These are phyloP conservation scores for Augiades crinisus DNA, from an alignment of 2,888 invertebrate species.

Conservation along the genomic window DNA sequence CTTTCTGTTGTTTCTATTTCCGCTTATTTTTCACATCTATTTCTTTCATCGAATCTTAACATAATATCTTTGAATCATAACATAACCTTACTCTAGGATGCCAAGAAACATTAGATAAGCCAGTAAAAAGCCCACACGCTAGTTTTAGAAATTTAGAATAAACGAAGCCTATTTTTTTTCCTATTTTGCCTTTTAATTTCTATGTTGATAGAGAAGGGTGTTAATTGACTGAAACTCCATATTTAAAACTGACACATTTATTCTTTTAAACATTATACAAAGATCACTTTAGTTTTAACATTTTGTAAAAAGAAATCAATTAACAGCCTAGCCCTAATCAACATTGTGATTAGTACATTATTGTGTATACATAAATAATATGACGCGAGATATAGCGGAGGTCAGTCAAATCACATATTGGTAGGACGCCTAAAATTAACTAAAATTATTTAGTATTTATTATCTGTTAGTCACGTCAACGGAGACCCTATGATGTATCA, in stretches of 20 bases:
- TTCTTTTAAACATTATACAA: slow-evolving; percentile 76
- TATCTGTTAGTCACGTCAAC: slow-evolving; percentile 17
- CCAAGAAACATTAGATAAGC: slow-evolving; percentile 63
- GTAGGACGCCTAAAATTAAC: slow-evolving; percentile 28
- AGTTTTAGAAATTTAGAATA: slow-evolving; percentile 40
- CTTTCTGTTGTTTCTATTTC: too few species aligned
- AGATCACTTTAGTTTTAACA: slow-evolving; percentile 67
- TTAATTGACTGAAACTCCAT: slow-evolving; percentile 82
- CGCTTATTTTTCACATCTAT: too few species aligned
- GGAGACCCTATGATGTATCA: slow-evolving; percentile 57
- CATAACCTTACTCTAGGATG: slow-evolving; percentile 30
- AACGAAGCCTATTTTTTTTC: slow-evolving; percentile 34
- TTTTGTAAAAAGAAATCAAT: slow-evolving; percentile 70
- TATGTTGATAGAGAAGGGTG: slow-evolving; percentile 74
- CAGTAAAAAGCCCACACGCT: slow-evolving; percentile 42
- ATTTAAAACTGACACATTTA: slow-evolving; percentile 71
- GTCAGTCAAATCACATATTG: slow-evolving; percentile 73
- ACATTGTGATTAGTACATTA: slow-evolving; percentile 54
- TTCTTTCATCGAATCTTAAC: too few species aligned
- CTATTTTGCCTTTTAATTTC: too few species aligned
- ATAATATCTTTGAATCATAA: too few species aligned
- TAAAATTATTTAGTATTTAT: not conserved
- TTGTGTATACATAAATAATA: slow-evolving; percentile 32
- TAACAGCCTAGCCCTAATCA: slow-evolving; percentile 78
- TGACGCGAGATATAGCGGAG: slow-evolving; percentile 57